These are phyloP conservation scores for Achroia grisella DNA, from an alignment of 1,140 invertebrate genomes.

Conservation along the genomic window DNA sequence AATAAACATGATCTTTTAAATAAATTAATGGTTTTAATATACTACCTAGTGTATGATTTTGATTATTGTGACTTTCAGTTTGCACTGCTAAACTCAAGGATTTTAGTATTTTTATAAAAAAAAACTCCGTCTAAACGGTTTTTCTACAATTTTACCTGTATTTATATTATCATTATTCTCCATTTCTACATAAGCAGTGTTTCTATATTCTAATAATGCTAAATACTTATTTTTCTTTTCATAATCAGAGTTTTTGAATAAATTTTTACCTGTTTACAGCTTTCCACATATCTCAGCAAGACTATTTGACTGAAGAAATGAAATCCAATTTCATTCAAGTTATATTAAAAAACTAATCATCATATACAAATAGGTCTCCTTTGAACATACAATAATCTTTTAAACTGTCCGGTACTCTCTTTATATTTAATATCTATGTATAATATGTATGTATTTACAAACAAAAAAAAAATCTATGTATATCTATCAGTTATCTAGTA, in stretches of 20 bases:
- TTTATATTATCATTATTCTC: constrained; percentile 1
- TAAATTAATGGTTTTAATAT: not conserved
- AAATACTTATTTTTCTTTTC: constrained; percentile 3
- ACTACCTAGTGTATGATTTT: not conserved
- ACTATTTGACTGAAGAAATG: constrained; percentile 3
- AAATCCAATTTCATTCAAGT: too few relatives aligned
- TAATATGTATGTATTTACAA: too few relatives aligned
- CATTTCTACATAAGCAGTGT: not conserved
- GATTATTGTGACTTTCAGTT: not conserved
- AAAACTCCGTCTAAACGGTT: not conserved
- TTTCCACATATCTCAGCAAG: constrained; percentile 1
- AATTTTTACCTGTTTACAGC: constrained; percentile 2
- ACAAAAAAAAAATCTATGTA: too few relatives aligned
- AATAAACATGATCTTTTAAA: constrained; percentile 4
- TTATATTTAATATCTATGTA: too few relatives aligned
- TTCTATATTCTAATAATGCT: constrained; percentile 2
- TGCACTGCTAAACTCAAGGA: too few relatives aligned
- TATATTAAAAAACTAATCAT: too few relatives aligned
- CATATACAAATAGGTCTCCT: too few relatives aligned
- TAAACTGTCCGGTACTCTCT: too few relatives aligned
- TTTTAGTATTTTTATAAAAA: constrained; percentile 3
- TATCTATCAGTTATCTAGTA: too few relatives aligned
- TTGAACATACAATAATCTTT: too few relatives aligned
- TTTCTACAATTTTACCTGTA: constrained; percentile 1
- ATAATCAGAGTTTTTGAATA: constrained; percentile 5